Evolutionary conservation across 2,797 vertebrate genomes (phyloP).

Genomic region (Danio choprae): DNA sequence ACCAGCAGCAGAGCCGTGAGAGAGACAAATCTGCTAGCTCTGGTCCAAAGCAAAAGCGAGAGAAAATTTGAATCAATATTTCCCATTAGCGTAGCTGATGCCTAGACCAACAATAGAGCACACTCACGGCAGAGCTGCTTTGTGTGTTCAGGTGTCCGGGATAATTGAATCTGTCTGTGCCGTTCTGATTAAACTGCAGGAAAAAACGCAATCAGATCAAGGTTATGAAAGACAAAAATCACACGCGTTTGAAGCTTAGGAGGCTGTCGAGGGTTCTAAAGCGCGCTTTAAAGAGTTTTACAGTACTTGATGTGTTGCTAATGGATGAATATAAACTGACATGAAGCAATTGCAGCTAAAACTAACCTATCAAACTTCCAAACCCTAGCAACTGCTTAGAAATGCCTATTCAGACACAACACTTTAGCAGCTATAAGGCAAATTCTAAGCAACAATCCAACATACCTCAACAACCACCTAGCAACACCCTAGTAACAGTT

Average conservation of each 20-base stretch:
- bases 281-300: background rate
- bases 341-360: background rate
- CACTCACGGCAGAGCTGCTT: slow-evolving; percentile 66
- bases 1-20: slow-evolving; percentile 57
- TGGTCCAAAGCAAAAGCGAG: slow-evolving; percentile 62
- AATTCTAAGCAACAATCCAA: too few species aligned
- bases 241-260: slow-evolving; percentile 2
- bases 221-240: slow-evolving; percentile 69
- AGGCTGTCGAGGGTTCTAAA: background rate
- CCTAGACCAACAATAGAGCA: slow-evolving; percentile 75
- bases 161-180: slow-evolving; percentile 80
- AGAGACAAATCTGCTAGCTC: slow-evolving; percentile 59
- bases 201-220: slow-evolving; percentile 72
- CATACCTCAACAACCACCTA: background rate
- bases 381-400: background rate
- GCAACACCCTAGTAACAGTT: background rate
- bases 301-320: background rate
- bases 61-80: slow-evolving; percentile 78
- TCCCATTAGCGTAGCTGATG: slow-evolving; percentile 76
- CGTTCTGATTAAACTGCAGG: slow-evolving; percentile 75
- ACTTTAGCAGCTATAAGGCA: background rate
- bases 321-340: background rate
- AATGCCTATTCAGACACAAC: background rate
- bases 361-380: background rate
- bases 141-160: slow-evolving; percentile 79